phyloP scores from a whole-genome alignment of 2,888 invertebrate species.

The Anoplius nigerrimus region DNA sequence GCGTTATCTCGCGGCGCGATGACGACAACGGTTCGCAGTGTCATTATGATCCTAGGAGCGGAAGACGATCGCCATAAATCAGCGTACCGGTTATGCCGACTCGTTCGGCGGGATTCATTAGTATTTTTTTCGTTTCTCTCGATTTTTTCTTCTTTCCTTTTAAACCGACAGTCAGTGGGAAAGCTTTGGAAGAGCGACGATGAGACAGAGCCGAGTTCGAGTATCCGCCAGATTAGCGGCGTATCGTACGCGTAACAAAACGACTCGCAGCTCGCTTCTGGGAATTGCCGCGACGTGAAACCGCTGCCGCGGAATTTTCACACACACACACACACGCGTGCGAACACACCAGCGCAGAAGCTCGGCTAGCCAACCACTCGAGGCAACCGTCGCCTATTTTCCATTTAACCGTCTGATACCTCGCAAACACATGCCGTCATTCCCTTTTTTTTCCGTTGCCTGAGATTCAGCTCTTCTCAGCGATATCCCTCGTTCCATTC shows the following conservation, averaged over 20 bases:
- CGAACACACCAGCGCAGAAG: conserved; percentile 9
- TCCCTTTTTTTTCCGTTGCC: too few species aligned
- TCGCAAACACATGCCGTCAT: not conserved
- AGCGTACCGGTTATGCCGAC: conserved; percentile 42
- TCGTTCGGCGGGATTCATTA: conserved; percentile 49
- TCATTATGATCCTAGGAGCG: conserved; percentile 53
- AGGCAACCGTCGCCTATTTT: not conserved
- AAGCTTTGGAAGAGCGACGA: conserved; percentile 41
- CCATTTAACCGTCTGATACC: not conserved
- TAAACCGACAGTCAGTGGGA: conserved; percentile 39
- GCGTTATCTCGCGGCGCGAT: too few species aligned
- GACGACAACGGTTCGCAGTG: conserved; percentile 27
- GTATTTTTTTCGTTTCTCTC: conserved; percentile 34
- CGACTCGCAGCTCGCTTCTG: conserved; percentile 16
- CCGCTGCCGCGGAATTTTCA: conserved; percentile 42
- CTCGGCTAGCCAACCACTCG: not conserved
- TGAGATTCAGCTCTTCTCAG: too few species aligned
- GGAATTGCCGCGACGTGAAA: conserved; percentile 19
- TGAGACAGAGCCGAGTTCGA: conserved; percentile 39
- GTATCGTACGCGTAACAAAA: conserved; percentile 32
- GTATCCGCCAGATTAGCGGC: conserved; percentile 44
- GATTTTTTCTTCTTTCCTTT: too few species aligned
- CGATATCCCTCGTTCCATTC: too few species aligned
- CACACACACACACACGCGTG: too few species aligned
- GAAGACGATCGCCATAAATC: conserved; percentile 56